phyloP scores from a whole-genome alignment of 2,797 vertebrate species.

The Melanotaenia boesemani region DNA sequence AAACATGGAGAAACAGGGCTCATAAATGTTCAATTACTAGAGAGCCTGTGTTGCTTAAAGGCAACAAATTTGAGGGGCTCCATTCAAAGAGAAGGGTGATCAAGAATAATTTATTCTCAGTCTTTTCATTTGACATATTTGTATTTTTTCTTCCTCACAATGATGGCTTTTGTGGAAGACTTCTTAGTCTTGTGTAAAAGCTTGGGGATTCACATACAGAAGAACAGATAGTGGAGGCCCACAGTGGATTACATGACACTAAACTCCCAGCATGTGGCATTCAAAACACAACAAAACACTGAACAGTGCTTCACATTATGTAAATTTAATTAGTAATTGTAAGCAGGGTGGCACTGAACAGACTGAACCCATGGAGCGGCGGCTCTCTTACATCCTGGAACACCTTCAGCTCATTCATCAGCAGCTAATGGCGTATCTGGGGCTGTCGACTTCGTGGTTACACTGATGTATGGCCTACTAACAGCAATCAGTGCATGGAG shows the following conservation, averaged over 20 bases:
- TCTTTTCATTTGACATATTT: background rate
- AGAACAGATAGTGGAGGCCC: background rate
- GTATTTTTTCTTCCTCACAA: background rate
- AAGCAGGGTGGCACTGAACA: background rate
- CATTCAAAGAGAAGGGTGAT: background rate
- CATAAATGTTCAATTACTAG: background rate
- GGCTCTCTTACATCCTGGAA: constrained; percentile 22
- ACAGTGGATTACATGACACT: background rate
- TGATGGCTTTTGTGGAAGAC: constrained; percentile 9
- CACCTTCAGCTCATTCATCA: constrained; percentile 64
- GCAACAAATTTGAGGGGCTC: background rate
- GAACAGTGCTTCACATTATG: constrained; percentile 15
- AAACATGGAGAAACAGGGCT: background rate
- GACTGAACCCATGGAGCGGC: background rate
- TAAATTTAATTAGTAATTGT: constrained; percentile 34
- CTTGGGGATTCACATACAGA: background rate
- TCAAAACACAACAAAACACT: constrained; percentile 4
- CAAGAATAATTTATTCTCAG: background rate
- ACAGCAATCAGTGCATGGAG: constrained; percentile 34
- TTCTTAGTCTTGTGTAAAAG: background rate
- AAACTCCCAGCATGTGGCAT: constrained; percentile 9
- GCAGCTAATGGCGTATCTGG: constrained; percentile 52
- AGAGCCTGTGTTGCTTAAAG: background rate
- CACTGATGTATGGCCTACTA: constrained; percentile 67
- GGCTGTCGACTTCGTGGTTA: constrained; percentile 53